Evolutionary conservation across 2,113 vertebrate genomes (phyloP), one percentile per base, ranked within the genome.

Genomic region (Toxotes chatareus): DNA sequence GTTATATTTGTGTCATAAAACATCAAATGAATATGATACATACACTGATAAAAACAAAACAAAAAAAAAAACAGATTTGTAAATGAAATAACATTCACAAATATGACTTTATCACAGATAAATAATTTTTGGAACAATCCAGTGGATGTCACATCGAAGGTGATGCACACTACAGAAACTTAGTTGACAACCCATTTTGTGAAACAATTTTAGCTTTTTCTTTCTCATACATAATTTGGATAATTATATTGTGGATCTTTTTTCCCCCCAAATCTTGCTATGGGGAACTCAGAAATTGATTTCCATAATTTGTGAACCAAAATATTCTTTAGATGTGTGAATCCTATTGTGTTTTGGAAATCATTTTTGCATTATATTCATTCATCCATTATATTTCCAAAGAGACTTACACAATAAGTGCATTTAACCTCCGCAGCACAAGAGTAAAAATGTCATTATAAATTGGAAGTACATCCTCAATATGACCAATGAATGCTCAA

Each of bases 1-100:
- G 31, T 60, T 59, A 27, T 38, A 31, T 65, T 44, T 71, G 76
- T 79, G 60, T 32, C 36, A 56, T 66, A 71, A 63, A 56, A 69
- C n/a, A 40, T 51, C 19, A 14, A 38, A 68, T 34, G 17, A 13
- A 36, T 36, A 34, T 36, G 2, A 32, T 36, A 51, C 27, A 21
- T 21, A 36, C 12, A 36, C 2, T 19, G 51, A 14, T 17, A 7
- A 27, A 44, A 64, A n/a, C n/a, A n/a, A 32, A 32, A 60, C 9
- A 44, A 10, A 46, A 14, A 14, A n/a, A 16, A 66, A 23, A 34
- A 21, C 9, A 14, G 19, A 36, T 34, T 53, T 49, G 17, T 36
- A 65, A 53, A 67, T 44, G 14, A 66, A 67, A 47, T 44, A 31
- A 19, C 7, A 59, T 69, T 49, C 21, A 47, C 23, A 73, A 65